These are phyloP conservation scores for Xerus rutilus DNA, from an alignment of 2,797 vertebrate species.

Conservation along the genomic window DNA sequence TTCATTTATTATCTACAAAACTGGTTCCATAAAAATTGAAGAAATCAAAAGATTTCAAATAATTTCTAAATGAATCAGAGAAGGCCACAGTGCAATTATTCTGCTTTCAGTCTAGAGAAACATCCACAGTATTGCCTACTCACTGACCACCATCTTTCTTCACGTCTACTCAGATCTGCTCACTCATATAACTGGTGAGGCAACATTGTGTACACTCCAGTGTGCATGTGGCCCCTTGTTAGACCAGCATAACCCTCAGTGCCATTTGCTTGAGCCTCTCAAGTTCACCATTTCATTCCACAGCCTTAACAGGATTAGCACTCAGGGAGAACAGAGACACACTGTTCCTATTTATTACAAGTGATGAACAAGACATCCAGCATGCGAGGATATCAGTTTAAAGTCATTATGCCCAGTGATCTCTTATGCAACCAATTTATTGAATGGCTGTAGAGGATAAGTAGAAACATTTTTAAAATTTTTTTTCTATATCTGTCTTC, in stretches of 20 bases:
- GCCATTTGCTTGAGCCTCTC: not conserved
- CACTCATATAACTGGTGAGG: not conserved
- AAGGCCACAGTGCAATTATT: not conserved
- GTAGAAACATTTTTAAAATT: not conserved
- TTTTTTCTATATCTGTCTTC: not conserved
- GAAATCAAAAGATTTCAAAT: not conserved
- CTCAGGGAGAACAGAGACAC: not conserved
- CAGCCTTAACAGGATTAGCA: not conserved
- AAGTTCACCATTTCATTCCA: not conserved
- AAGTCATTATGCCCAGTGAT: not conserved
- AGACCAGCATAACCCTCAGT: not conserved
- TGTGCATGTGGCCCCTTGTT: accelerated
- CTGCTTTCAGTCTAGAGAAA: not conserved
- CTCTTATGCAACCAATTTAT: not conserved
- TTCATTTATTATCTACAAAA: not conserved
- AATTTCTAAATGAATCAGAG: slow-evolving; percentile 36
- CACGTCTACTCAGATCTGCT: not conserved
- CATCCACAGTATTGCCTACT: not conserved
- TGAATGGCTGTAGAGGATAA: not conserved
- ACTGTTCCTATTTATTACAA: not conserved
- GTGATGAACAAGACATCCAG: not conserved
- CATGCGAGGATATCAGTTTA: not conserved
- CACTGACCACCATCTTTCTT: not conserved
- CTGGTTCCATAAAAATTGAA: not conserved
- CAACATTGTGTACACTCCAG: not conserved